Evolutionary conservation across 2,113 vertebrate genomes (phyloP), one percentile per base, ranked within the genome.

Genomic region (Murina feae): DNA sequence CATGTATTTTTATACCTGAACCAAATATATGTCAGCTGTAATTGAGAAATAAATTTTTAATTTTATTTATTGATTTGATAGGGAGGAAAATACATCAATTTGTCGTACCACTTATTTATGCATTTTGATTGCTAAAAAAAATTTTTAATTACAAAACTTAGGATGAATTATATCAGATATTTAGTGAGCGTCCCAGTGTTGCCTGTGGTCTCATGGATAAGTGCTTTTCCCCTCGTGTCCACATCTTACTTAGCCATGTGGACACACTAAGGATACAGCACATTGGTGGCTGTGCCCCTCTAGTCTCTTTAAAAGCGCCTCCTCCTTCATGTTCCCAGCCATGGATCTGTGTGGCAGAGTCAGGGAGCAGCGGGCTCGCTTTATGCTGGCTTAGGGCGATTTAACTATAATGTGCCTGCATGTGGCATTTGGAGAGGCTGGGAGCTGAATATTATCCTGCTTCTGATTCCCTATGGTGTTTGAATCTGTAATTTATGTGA

Each of bases 221-320:
- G 28, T 5, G 16, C 9, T 21, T 81, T 28, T n/a, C n/a, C n/a
- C n/a, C n/a, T n/a, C n/a, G n/a, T n/a, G n/a, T n/a, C n/a, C n/a
- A n/a, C n/a, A n/a, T n/a, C n/a, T n/a, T n/a, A n/a, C n/a, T n/a
- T n/a, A n/a, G n/a, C n/a, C n/a, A n/a, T n/a, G n/a, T n/a, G n/a
- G n/a, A n/a, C n/a, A n/a, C n/a, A n/a, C n/a, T n/a, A 14, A 30
- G 32, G 17, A 42, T 18, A 30, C 0, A 3, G 68, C 47, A 25
- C 28, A 3, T 7, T 53, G 60, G 1, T 0, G 4, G 39, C 35
- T 35, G 9, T 3, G 14, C 5, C 66, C 49, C 9, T 9, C 2
- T 30, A 16, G 10, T 68, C 39, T 20, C 75, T 68, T 53, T 4
- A 16, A 32, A 9, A 5, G 23, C 63, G 25, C 8, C 30, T 28